Base-by-base conservation (phyloP, 2,888 invertebrate genomes). In the Pseudeuparius sepicola region DNA sequence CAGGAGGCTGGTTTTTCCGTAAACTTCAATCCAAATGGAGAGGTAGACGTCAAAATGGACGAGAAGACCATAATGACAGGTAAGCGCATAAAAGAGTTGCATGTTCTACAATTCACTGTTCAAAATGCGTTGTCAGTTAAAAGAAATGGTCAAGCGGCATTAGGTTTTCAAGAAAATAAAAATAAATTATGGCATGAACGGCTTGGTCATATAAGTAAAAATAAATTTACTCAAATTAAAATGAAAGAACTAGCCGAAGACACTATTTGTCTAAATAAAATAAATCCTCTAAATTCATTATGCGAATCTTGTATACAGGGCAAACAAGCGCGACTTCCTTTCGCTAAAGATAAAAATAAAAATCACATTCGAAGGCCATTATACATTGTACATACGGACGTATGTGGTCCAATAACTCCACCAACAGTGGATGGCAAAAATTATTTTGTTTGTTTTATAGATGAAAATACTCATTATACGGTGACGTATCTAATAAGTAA, bases 391-490 rank as follows among this genome's bases (percentile, higher is more conserved):
- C 42, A 40, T 33, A 28, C 35, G 12, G 34, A 41, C 33, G 35
- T 38, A 12, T 43, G 39, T 41, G 41, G 39, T 13, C 37, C 39
- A 18, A 41, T 41, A 17, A 28, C 24, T 18, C 41, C 40, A 18
- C 30, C 39, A 5, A 36, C 52, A 1, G 33, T 54, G 12, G 44
- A 57, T 35, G 42, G 47, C 17, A 52, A 54, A 39, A 54, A 54
- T 25, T 54, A 56, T 41, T 54, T 53, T 48, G 50, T 54, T 4
- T 12, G 48, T 4, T 57, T 57, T 51, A 44, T 58, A 37, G 56
- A 58, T 45, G 43, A 56, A 14, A 56, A 35, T 43, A 56, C 53
- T 14, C 55, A 58, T 40, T 57, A 55, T 36, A 47, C 49, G 42
- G 51, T 56, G 34, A 49, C 45, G 24, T 56, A 55, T 43, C 40